Percentiles rank a stretch among this genome's conserved stretches.
Evolutionary conservation across 2,797 vertebrate species (phyloP).

Genomic region (Harpagifer antarcticus): DNA sequence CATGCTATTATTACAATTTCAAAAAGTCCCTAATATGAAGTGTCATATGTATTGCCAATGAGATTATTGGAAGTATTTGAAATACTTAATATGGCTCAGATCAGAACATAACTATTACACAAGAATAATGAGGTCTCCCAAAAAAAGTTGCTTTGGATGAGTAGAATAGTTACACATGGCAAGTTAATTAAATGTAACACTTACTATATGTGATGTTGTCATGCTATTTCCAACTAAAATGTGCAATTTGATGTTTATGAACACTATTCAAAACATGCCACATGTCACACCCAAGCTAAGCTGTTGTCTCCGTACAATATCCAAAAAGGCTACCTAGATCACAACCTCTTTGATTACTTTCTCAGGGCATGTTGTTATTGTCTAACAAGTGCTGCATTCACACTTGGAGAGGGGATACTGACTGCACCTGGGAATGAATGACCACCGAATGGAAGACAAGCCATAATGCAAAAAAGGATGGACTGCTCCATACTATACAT

Average conservation of each 20-base stretch:
- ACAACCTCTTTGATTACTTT: constrained; percentile 64
- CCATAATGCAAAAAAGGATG: constrained; percentile 55
- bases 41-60: not conserved
- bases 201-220: constrained; percentile 14
- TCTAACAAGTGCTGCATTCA: constrained; percentile 66
- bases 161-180: not conserved
- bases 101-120: constrained; percentile 19
- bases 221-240: constrained; percentile 11
- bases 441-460: constrained; percentile 63
- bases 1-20: not conserved
- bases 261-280: constrained; percentile 23
- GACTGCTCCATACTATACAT: not conserved
- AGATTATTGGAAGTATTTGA: constrained; percentile 10
- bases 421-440: constrained; percentile 19
- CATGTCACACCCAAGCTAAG: constrained; percentile 61
- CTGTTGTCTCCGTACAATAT: constrained; percentile 53
- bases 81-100: constrained; percentile 9
- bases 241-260: constrained; percentile 37
- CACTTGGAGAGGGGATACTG: constrained; percentile 33
- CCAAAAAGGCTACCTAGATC: constrained; percentile 54
- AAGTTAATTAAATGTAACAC: constrained; percentile 12
- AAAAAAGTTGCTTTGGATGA: constrained; percentile 2
- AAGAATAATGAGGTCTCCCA: not conserved
- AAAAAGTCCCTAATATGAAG: not conserved
- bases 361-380: constrained; percentile 79